phyloP scores from a whole-genome alignment of 1,140 invertebrate species.

The Eulimnadia texana region DNA sequence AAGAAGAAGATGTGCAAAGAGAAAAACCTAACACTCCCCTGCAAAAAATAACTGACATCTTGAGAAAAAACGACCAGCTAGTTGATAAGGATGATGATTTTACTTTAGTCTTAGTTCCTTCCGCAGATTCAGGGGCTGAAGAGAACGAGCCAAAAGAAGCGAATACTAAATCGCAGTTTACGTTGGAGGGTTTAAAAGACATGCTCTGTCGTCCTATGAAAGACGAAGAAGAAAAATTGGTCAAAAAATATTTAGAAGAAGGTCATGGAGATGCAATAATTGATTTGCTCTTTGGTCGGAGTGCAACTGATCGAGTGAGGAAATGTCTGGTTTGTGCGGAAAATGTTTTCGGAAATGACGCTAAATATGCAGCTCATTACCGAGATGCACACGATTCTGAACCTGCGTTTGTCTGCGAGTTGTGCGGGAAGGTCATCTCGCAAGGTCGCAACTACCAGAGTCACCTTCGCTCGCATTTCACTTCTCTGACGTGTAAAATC shows the following conservation, averaged over 20 bases:
- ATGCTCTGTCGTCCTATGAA: background rate
- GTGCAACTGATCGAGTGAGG: background rate
- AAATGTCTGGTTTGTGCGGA: background rate
- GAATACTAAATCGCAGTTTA: background rate
- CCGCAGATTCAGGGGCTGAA: background rate
- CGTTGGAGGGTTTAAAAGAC: background rate
- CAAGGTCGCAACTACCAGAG: background rate
- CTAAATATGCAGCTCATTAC: background rate
- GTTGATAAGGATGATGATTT: background rate
- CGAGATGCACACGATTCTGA: background rate
- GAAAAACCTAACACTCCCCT: background rate
- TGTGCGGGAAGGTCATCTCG: background rate
- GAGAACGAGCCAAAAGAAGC: background rate
- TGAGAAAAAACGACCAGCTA: background rate
- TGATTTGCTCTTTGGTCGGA: background rate
- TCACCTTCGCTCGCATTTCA: background rate
- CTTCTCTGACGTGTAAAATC: background rate
- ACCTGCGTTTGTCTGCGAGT: background rate
- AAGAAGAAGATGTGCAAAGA: background rate
- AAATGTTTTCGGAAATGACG: background rate
- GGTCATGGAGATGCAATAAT: background rate
- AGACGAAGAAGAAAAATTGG: background rate
- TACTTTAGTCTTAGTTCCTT: background rate
- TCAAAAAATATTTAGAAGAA: background rate
- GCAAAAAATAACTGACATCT: background rate